Percentiles rank a stretch among this genome's conserved stretches.
Evolutionary conservation across 2,888 invertebrate genomes (phyloP).

Genomic region (Chouioia cunea): DNA sequence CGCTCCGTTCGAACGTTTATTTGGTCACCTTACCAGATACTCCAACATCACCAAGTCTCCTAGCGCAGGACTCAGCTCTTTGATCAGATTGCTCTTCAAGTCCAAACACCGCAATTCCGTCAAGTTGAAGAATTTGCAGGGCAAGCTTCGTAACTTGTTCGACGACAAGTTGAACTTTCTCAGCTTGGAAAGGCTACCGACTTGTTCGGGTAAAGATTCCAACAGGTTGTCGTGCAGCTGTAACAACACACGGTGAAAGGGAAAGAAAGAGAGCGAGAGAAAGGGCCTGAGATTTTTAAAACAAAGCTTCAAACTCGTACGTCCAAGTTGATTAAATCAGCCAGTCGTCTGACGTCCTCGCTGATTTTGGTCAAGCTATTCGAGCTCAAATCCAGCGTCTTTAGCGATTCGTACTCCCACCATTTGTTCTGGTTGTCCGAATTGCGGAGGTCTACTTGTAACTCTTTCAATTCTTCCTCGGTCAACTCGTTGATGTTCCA

Average conservation of each 20-base stretch:
- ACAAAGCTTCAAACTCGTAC: slow-evolving; percentile 69
- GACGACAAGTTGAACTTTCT: slow-evolving; percentile 77
- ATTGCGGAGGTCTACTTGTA: slow-evolving; percentile 74
- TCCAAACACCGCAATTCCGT: slow-evolving; percentile 79
- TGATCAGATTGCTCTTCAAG: slow-evolving; percentile 81
- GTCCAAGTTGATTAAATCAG: slow-evolving; percentile 78
- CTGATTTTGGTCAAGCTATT: slow-evolving; percentile 78
- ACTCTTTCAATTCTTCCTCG: slow-evolving; percentile 71
- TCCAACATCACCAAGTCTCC: slow-evolving; percentile 85
- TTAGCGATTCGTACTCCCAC: slow-evolving; percentile 88
- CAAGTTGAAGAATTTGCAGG: slow-evolving; percentile 78
- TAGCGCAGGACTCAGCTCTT: slow-evolving; percentile 77
- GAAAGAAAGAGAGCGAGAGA: background rate
- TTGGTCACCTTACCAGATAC: slow-evolving; percentile 75
- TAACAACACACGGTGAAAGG: slow-evolving; percentile 51
- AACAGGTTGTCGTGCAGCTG: slow-evolving; percentile 90
- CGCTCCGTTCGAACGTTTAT: no score
- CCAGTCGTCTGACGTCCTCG: slow-evolving; percentile 75
- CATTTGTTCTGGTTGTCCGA: slow-evolving; percentile 76
- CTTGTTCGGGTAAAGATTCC: slow-evolving; percentile 78
- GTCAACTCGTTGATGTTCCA: slow-evolving; percentile 81
- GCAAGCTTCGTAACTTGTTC: slow-evolving; percentile 76
- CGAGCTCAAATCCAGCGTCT: slow-evolving; percentile 82
- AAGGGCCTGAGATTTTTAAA: no score
- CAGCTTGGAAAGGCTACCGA: slow-evolving; percentile 79